Conservation (phyloP, 2,888 invertebrate species). For the Eucera pruinosa region DNA sequence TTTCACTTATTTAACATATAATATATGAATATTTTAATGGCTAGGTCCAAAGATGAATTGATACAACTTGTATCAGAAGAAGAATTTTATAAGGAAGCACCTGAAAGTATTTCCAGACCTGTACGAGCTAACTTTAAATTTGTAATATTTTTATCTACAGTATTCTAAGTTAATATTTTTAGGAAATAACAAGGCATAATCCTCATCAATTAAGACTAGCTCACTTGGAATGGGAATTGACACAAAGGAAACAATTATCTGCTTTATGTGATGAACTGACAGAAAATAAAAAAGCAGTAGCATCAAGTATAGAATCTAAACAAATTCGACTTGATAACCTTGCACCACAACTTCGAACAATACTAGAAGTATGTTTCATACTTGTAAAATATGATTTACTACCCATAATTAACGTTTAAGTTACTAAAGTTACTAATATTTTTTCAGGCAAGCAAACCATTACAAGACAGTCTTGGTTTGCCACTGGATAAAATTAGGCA, state of each 20-base stretch:
- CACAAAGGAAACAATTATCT: conserved; percentile 93
- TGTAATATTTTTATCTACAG: background rate
- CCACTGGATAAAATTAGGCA: conserved; percentile 91
- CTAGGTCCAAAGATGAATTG: conserved; percentile 95
- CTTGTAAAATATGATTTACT: background rate
- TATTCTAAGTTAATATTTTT: conserved; percentile 55
- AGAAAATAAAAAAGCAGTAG: conserved; percentile 91
- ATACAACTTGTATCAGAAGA: conserved; percentile 94
- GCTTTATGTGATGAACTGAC: conserved; percentile 91
- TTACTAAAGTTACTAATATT: background rate
- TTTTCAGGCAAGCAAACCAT: conserved; percentile 91
- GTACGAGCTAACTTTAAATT: conserved; percentile 84
- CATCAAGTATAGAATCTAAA: conserved; percentile 90
- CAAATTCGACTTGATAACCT: conserved; percentile 92
- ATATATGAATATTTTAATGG: conserved; percentile 10
- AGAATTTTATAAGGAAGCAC: conserved; percentile 93
- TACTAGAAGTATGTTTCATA: conserved; percentile 86
- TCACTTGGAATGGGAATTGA: conserved; percentile 95
- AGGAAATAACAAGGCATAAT: conserved; percentile 89
- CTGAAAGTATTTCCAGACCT: conserved; percentile 88
- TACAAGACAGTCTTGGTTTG: conserved; percentile 94
- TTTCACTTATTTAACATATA: background rate
- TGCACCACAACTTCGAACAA: conserved; percentile 90
- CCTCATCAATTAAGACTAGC: conserved; percentile 93
- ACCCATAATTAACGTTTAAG: background rate